Base-by-base conservation (phyloP, 2,113 vertebrate genomes). In the Podarcis muralis region DNA sequence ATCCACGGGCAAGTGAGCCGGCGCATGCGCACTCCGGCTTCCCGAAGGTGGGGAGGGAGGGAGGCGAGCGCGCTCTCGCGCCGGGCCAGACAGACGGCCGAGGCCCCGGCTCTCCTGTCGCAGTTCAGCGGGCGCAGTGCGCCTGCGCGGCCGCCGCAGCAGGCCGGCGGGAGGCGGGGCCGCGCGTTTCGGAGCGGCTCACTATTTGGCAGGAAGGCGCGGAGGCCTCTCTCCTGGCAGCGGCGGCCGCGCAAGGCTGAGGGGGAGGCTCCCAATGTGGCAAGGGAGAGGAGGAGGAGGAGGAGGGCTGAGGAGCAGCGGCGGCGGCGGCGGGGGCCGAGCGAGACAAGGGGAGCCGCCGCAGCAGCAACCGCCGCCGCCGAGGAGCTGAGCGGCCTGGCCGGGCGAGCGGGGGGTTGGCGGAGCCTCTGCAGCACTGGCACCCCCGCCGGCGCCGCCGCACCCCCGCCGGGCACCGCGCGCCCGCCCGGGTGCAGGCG, bases 171-270 rank as follows among this genome's bases (percentile, higher is more conserved):
- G 72, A 85, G 92, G 95, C 93, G 85, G 87, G 90, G 92, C 85
- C 90, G 32, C 83, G 59, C 89, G 90, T 93, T 94, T 93, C 48
- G 93, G 93, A 94, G 18, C 0, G 76, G 37, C 74, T 95, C 96
- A 95, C 84, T 95, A 96, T 97, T 95, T 97, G 92, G 96, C 96
- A 97, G 96, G 97, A 97, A 97, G 93, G 71, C 75, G 84, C 84
- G 81, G 71, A 83, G 91, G 92, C 91, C 94, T 95, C 84, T 91
- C 66, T 53, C 40, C 30, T 88, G 84, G 59, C 43, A 75, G 66
- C 23, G n/a, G 80, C 90, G 65, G 79, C 69, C 3, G 40, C 43
- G 93, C 93, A 94, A 48, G 32, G 43, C 16, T 90, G 89, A 91
- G 89, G 77, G 77, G 74, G 82, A 79, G 68, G 87, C 48, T 94